Base-by-base conservation (phyloP, 2,113 vertebrate species). In the Thryonomys swinderianus region DNA sequence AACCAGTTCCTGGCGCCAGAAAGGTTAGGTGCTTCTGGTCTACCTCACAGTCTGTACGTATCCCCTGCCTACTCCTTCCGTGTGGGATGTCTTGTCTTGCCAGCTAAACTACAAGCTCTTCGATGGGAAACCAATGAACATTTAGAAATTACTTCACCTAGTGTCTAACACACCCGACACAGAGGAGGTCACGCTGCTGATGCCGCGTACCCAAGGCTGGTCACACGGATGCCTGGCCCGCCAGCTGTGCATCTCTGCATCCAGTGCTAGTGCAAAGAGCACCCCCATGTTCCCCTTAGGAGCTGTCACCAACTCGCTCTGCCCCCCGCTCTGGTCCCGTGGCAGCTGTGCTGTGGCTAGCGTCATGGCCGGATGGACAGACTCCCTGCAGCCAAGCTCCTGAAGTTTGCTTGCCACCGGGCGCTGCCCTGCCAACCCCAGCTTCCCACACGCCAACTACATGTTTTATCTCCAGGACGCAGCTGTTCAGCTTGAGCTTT, bases 361-460 rank as follows among this genome's bases (percentile, higher is more conserved):
- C 34, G 9, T 7, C 83, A 81, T 42, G 17, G 20, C 27, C 14
- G 40, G 30, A 74, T 14, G 20, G 40, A 61, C 45, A 20, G 45
- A 37, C 45, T 42, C 37, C 14, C 4, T 1, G 7, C 5, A 23
- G 23, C 27, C 61, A 7, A 6, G 30, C n/a, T 64, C 45, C 30
- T 62, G 1, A 18, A 1, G 11, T 91, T 20, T 74, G 48, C 17
- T 76, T 27, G 32, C 64, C 13, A 18, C 71, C 12, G 34, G 40
- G 32, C 25, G 27, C 20, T 3, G 3, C 30, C 16, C 2, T 4
- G 4, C 30, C 51, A 71, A 20, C 14, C 16, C 32, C 16, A 10
- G 0, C 34, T 10, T 37, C 30, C 8, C 42, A 1, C 0, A 5
- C 21, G 0, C 45, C 5, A 30, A 42, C 4, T 10, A 45, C 40